A percentile compares a stretch with the other conserved stretches of the same genome.
These are phyloP conservation scores for Ceuthmochares aereus DNA, from an alignment of 2,113 vertebrate genomes.

Conservation along the genomic window DNA sequence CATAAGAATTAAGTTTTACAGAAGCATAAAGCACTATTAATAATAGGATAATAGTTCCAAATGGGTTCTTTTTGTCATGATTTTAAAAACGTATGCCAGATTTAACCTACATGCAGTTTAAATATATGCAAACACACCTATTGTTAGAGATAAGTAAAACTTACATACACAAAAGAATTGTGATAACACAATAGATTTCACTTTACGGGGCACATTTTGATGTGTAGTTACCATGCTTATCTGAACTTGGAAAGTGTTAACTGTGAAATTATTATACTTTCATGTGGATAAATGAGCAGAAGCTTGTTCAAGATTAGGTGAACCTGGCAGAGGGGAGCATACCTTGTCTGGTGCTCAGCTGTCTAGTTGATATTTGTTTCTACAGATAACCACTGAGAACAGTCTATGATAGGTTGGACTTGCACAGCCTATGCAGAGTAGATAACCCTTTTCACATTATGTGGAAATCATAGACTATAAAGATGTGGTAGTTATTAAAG, in stretches of 20 bases:
- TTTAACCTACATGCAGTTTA: neutral
- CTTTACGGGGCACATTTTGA: accelerated
- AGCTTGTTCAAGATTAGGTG: neutral
- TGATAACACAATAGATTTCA: neutral
- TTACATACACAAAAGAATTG: accelerated
- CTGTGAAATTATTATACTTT: neutral
- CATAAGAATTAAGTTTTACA: neutral
- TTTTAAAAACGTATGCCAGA: neutral
- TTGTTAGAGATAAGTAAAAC: neutral
- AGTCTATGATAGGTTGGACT: neutral
- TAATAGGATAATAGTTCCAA: neutral
- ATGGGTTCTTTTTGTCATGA: neutral
- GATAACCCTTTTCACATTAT: neutral
- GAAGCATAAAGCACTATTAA: neutral
- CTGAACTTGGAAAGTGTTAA: neutral
- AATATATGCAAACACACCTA: neutral
- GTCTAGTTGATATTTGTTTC: neutral
- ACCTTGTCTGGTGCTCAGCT: neutral
- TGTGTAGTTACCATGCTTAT: neutral
- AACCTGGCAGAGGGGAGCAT: neutral
- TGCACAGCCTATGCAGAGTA: neutral
- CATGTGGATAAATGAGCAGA: neutral
- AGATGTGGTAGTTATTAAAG: neutral
- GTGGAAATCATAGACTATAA: neutral
- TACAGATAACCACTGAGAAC: neutral